Percentiles rank a stretch among this genome's conserved stretches.
Conservation (phyloP, 2,113 vertebrate genomes). For the Thalassoma bifasciatum region DNA sequence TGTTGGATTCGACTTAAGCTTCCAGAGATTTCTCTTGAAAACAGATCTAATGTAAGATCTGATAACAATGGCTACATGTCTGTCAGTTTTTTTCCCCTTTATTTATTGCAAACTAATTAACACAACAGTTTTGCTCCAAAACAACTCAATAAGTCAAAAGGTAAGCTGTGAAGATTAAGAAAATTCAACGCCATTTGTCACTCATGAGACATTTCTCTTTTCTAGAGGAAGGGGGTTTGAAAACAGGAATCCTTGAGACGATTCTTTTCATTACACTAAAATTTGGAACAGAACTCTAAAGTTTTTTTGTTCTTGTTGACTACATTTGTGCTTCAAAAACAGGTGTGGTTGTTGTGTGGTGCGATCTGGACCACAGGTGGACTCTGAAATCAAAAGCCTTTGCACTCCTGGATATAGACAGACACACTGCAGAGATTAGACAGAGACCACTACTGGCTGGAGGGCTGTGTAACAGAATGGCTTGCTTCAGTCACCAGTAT, state of each 20-base stretch:
- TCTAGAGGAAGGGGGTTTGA: not conserved
- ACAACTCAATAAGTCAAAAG: not conserved
- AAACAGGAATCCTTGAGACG: not conserved
- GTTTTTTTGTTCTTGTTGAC: slow-evolving; percentile 7
- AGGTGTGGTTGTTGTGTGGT: slow-evolving; percentile 40
- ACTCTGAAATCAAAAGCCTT: slow-evolving; percentile 59
- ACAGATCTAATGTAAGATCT: slow-evolving; percentile 4
- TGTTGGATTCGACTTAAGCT: slow-evolving; percentile 7
- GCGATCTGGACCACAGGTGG: slow-evolving; percentile 50
- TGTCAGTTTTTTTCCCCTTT: not conserved
- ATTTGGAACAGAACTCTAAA: slow-evolving; percentile 10
- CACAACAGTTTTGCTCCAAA: slow-evolving; percentile 27
- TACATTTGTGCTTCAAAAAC: slow-evolving; percentile 57
- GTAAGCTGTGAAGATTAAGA: not conserved
- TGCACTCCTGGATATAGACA: slow-evolving; percentile 55
- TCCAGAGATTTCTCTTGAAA: slow-evolving; percentile 15
- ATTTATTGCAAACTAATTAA: slow-evolving; percentile 23
- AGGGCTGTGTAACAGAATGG: slow-evolving; percentile 82
- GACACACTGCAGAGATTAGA: slow-evolving; percentile 65
- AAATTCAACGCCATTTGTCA: not conserved
- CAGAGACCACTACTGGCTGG: slow-evolving; percentile 67
- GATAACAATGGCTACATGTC: slow-evolving; percentile 10
- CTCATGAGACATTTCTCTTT: not conserved
- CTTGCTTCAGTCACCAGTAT: slow-evolving; percentile 78
- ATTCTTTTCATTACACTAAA: not conserved